Evolutionary conservation across 2,888 invertebrate species (phyloP), one percentile per base, ranked within the genome.

Genomic region (Drosophila histrio): DNA sequence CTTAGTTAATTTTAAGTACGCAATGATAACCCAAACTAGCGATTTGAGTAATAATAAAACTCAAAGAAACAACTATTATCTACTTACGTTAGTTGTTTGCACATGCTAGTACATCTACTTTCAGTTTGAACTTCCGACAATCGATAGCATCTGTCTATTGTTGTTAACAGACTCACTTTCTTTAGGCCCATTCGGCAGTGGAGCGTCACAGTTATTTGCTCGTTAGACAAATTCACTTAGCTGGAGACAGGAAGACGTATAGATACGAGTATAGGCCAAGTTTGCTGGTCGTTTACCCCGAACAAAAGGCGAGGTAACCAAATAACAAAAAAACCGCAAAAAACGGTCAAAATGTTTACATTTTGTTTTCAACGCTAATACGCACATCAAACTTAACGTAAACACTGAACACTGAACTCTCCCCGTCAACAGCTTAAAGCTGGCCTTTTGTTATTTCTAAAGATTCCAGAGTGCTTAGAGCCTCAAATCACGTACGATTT

Each of bases 271-370:
- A 41, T 62, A 24, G 13, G 46, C 47, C 36, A 61, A 39, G 39
- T 44, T 17, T 24, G 32, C 53, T 67, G 62, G 67, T 61, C 72
- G 17, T 65, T 71, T 71, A 71, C 52, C 54, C 52, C 36, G 22
- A 15, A 57, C 47, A 68, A 73, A 41, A 68, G 52, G 49, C 52
- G 32, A n/a, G n/a, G 58, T 9, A 28, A n/a, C 15, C 38, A 34
- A 57, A 46, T 11, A n/a, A 13, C 34, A 59, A 49, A 41, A 24
- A 41, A 53, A 67, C 70, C 71, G 66, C 69, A 70, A 66, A 70
- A 66, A 65, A 53, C 38, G 80, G 75, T 81, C 83, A 79, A 82
- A 85, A 85, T 85, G 79, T 82, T 82, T 80, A 80, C 72, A 69
- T 72, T 74, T 67, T 82, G 79, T 76, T 73, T 71, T 63, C 68